phyloP scores from a whole-genome alignment of 2,888 invertebrate species.

The Habroteleia sp. region DNA sequence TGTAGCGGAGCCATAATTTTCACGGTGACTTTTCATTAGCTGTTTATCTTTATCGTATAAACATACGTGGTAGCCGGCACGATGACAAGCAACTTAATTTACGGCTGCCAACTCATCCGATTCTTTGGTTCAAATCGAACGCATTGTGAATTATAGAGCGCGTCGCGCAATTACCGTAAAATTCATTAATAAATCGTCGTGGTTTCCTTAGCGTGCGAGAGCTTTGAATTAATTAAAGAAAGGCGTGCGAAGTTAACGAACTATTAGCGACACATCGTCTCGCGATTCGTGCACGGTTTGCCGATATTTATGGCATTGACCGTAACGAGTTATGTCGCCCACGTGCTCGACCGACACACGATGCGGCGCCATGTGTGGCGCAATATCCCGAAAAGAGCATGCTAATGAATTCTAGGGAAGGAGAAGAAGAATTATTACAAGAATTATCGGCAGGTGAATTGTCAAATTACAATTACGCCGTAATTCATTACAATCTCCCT shows the following conservation, averaged over 20 bases:
- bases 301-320: constrained; percentile 60
- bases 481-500: neutral
- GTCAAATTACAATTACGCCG: neutral
- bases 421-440: neutral
- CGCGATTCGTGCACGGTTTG: constrained; percentile 46
- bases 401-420: neutral
- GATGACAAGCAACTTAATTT: constrained; percentile 45
- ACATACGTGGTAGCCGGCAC: constrained; percentile 25
- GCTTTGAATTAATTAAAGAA: constrained; percentile 60
- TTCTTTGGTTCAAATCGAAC: constrained; percentile 29
- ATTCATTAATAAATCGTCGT: constrained; percentile 59
- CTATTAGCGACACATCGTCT: constrained; percentile 61
- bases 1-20: constrained; percentile 43
- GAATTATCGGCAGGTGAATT: constrained; percentile 8
- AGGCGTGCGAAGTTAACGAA: constrained; percentile 59
- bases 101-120: constrained; percentile 29
- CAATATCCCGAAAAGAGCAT: constrained; percentile 6
- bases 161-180: constrained; percentile 57
- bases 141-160: constrained; percentile 41
- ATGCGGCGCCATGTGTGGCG: constrained; percentile 24
- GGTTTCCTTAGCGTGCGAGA: constrained; percentile 23
- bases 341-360: constrained; percentile 40
- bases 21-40: constrained; percentile 50
- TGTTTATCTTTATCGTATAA: constrained; percentile 39
- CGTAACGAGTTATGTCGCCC: constrained; percentile 56